Base-by-base conservation (phyloP, 2,888 invertebrate genomes). In the Exocentrus adspersus region DNA sequence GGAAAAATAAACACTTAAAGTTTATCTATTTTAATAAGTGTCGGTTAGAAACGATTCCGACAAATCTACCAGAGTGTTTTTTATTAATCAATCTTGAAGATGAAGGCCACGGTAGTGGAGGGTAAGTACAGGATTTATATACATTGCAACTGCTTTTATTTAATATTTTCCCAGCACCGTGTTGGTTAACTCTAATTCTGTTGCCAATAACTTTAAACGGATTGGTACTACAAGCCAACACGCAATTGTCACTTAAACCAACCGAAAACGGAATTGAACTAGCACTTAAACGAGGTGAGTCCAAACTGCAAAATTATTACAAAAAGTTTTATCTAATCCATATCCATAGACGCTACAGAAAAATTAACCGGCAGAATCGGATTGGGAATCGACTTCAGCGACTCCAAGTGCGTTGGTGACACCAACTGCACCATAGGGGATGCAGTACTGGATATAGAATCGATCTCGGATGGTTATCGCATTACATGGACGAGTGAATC, bases 401-500 rank as follows among this genome's bases (percentile, higher is more conserved):
- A 14, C 6, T 5, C 14, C 2, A 28, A 42, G 0, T 54, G 54
- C n/a, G 16, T 17, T 16, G 17, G 20, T 9, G 17, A 14, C 4
- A 10, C 21, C 16, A 14, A 14, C 9, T 54, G 54, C 12, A 24
- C 10, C n/a, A 43, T 28, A 0, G 54, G 28, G 3, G 28, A 54
- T n/a, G 16, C 7, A 6, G 9, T 43, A 7, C n/a, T 54, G 1
- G 16, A 24, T 9, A 4, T 54, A 1, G 12, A 4, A n/a, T 5
- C 16, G 6, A n/a, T n/a, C 28, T 1, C 4, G 4, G 43, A 45
- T 19, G 43, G 54, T 12, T 17, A 28, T 9, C 14, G 9, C 2
- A 43, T 54, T 16, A 43, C 43, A 12, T 72, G 70, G 72, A 37
- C 37, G 4, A 37, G 12, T 3, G 57, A 62, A 42, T 45, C 64